phyloP scores from a whole-genome alignment of 2,888 invertebrate species.

The Clostera curtula region DNA sequence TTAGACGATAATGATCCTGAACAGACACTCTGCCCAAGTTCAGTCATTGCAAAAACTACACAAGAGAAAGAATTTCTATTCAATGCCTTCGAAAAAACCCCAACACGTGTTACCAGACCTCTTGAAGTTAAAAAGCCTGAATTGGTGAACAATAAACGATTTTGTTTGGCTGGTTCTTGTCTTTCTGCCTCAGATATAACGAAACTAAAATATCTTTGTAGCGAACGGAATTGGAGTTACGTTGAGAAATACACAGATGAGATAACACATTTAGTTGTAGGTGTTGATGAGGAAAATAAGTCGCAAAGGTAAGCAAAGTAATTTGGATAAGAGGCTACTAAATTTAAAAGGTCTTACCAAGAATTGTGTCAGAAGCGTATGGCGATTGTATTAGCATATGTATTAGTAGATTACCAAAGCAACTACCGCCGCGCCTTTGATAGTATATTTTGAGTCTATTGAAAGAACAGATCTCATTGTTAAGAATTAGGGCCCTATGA shows the following conservation, averaged over 20 bases:
- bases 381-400: too few relatives aligned
- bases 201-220: conserved; percentile 42
- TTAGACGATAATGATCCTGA: conserved; percentile 33
- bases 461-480: too few relatives aligned
- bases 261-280: conserved; percentile 60
- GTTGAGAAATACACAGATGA: conserved; percentile 46
- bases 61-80: conserved; percentile 56
- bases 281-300: conserved; percentile 55
- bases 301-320: conserved; percentile 47
- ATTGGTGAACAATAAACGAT: conserved; percentile 17
- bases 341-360: too few relatives aligned
- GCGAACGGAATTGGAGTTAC: conserved; percentile 37
- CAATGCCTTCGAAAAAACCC: conserved; percentile 50
- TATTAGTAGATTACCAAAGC: too few relatives aligned
- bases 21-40: conserved; percentile 43
- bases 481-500: too few relatives aligned
- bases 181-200: conserved; percentile 32
- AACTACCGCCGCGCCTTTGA: too few relatives aligned
- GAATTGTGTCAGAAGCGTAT: too few relatives aligned
- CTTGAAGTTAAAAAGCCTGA: conserved; percentile 15
- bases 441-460: too few relatives aligned
- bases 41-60: conserved; percentile 40
- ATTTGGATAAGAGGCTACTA: background rate
- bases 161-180: conserved; percentile 52
- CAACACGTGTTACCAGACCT: conserved; percentile 23